Percentiles rank a stretch among this genome's conserved stretches.
Evolutionary conservation across 2,797 vertebrate species (phyloP).

Genomic region (Alauda arvensis): DNA sequence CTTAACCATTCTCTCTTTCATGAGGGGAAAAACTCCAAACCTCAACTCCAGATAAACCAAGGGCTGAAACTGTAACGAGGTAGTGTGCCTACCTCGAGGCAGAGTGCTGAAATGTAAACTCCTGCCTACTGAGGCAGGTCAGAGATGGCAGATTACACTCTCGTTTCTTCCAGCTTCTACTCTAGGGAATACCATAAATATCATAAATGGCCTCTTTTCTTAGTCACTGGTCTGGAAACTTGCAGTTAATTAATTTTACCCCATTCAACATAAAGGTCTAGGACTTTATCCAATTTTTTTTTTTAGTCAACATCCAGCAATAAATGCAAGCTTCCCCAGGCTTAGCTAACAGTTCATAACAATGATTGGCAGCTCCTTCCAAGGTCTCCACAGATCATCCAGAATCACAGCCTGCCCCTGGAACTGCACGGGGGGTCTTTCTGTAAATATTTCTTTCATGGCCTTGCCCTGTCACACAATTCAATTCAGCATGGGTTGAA

Average conservation of each 20-base stretch:
- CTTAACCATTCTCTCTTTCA: neutral
- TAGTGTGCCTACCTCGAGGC: neutral
- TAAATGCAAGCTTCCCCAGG: neutral
- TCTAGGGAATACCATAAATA: slow-evolving; percentile 41
- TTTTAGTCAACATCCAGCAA: neutral
- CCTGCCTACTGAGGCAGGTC: slow-evolving; percentile 11
- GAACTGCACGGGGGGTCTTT: neutral
- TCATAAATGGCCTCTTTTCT: slow-evolving; percentile 54
- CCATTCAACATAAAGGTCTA: slow-evolving; percentile 26
- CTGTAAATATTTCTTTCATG: neutral
- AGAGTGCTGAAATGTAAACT: neutral
- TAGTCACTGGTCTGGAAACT: slow-evolving; percentile 55
- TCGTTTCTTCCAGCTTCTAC: slow-evolving; percentile 22
- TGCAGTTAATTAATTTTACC: slow-evolving; percentile 53
- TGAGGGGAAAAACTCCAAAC: neutral
- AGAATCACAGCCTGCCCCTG: neutral
- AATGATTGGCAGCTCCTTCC: neutral
- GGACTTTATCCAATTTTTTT: neutral
- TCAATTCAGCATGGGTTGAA: neutral
- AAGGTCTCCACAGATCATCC: neutral
- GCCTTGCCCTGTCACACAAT: neutral
- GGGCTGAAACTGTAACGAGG: neutral
- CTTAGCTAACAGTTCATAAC: neutral
- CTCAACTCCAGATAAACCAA: neutral
- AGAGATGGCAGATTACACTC: neutral